A percentile compares a stretch with the other conserved stretches of the same genome.
phyloP scores from a whole-genome alignment of 2,888 invertebrate genomes.

The Rhamnusium bicolor region DNA sequence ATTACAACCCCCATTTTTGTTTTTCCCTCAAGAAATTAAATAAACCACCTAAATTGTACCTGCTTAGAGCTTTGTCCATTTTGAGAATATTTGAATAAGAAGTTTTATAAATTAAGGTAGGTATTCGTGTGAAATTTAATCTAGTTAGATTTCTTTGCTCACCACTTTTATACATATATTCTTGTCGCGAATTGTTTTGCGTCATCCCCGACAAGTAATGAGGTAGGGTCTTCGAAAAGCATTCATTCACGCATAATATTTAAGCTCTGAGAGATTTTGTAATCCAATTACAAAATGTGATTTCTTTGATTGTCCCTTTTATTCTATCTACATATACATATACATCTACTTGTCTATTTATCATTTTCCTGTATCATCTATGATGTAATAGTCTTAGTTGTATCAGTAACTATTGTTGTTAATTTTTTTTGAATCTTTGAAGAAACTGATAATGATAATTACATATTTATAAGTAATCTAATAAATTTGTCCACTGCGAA shows the following conservation, averaged over 20 bases:
- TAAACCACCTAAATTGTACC: no score
- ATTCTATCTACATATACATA: no score
- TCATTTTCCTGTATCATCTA: no score
- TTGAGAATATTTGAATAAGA: not conserved
- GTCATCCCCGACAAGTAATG: slow-evolving; percentile 3
- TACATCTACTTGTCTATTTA: no score
- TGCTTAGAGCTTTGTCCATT: not conserved
- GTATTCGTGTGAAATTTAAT: slow-evolving; percentile 9
- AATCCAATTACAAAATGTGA: not conserved
- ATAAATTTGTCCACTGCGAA: no score
- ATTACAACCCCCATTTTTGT: no score
- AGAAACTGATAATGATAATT: no score
- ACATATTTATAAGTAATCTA: no score
- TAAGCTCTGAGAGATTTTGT: not conserved
- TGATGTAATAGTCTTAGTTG: no score
- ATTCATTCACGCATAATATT: not conserved
- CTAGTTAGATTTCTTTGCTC: not conserved
- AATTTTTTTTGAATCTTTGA: no score
- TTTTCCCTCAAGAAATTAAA: no score
- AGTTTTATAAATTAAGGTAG: not conserved
- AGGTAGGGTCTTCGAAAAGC: not conserved
- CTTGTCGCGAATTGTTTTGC: not conserved
- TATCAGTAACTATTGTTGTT: no score
- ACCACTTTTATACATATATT: not conserved
- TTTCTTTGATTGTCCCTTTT: not conserved